Conservation (phyloP, 2,888 invertebrate genomes). For the Ornithoptera priamus region DNA sequence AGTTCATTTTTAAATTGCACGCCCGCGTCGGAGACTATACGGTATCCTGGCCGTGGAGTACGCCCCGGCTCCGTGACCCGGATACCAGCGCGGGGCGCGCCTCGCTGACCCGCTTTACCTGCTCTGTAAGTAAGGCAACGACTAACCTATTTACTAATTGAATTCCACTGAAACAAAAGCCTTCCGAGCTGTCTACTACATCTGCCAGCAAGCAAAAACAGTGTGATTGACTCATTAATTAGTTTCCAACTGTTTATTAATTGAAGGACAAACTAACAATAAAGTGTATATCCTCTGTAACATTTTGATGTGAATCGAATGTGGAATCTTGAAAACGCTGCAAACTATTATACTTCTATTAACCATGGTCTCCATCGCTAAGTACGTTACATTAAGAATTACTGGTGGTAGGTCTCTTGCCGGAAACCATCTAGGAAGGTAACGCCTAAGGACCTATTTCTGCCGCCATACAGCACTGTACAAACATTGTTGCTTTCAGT, state of each 20-base stretch:
- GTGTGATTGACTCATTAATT: not conserved
- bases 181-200: constrained; percentile 3
- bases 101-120: constrained; percentile 55
- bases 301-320: no score
- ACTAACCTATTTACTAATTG: constrained; percentile 29
- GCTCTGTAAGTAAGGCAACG: constrained; percentile 23
- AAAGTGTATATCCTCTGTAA: no score
- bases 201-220: not conserved
- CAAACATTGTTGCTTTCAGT: no score
- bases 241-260: not conserved
- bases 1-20: not conserved
- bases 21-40: constrained; percentile 13
- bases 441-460: no score
- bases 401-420: no score
- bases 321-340: no score
- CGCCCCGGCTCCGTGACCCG: constrained; percentile 61
- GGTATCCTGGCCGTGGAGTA: constrained; percentile 50
- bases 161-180: constrained; percentile 26
- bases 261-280: no score
- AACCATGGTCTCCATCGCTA: no score
- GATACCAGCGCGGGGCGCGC: constrained; percentile 43
- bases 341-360: no score
- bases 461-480: no score
- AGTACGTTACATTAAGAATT: no score
- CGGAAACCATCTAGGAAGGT: no score